These are phyloP conservation scores for Caenorhabditis sulstoni DNA, from an alignment of 2,888 invertebrate genomes.

Conservation along the genomic window DNA sequence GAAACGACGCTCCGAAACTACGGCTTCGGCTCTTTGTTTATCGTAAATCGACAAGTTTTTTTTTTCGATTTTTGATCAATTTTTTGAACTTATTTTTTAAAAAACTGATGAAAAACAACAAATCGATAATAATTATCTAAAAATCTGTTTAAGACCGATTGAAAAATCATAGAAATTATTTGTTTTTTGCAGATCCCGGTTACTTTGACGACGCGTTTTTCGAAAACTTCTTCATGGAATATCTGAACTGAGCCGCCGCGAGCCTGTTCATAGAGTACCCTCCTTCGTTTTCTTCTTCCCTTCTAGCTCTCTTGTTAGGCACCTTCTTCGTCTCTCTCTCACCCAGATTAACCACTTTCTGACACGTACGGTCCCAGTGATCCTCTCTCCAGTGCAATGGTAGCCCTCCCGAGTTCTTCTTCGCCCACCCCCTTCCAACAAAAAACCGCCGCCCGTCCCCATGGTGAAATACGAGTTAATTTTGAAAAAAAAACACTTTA, in stretches of 20 bases:
- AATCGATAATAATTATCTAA: no score
- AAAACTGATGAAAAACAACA: no score
- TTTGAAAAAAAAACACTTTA: background rate
- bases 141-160: no score
- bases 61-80: no score
- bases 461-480: slow-evolving; percentile 42
- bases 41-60: no score
- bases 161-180: no score
- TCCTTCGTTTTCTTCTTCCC: no score
- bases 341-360: slow-evolving; percentile 31
- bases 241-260: slow-evolving; percentile 14
- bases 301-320: slow-evolving; percentile 39
- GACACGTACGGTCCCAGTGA: slow-evolving; percentile 16
- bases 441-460: no score
- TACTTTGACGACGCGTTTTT: slow-evolving; percentile 70
- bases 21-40: no score
- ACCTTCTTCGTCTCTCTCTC: slow-evolving; percentile 5
- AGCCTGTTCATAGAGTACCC: slow-evolving; percentile 25
- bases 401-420: slow-evolving; percentile 3
- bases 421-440: background rate
- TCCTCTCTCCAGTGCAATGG: slow-evolving; percentile 44
- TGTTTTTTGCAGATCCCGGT: slow-evolving; percentile 63
- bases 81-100: no score
- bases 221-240: slow-evolving; percentile 65
- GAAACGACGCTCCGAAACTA: no score